These are phyloP conservation scores for Gymnopithys bicolor DNA, from an alignment of 2,797 vertebrate species.

Conservation along the genomic window DNA sequence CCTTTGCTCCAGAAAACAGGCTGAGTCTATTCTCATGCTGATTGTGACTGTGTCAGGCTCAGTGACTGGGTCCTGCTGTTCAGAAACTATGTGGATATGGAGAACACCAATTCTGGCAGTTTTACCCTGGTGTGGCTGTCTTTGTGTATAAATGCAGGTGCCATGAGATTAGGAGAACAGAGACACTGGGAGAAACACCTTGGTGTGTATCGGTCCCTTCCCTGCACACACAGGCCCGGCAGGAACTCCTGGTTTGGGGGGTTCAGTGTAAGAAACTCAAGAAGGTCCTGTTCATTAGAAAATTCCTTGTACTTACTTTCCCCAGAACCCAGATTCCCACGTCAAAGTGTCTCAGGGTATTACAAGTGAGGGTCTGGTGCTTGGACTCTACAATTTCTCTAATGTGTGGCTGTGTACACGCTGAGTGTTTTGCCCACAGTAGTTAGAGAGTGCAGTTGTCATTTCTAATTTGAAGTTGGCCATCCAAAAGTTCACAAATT, in stretches of 20 bases:
- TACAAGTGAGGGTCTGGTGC: neutral
- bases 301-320: neutral
- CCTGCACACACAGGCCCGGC: too few relatives aligned
- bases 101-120: neutral
- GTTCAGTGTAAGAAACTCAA: neutral
- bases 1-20: neutral
- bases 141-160: neutral
- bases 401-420: neutral
- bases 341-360: neutral
- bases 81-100: neutral
- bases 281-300: neutral
- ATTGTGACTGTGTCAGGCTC: neutral
- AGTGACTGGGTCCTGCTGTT: neutral
- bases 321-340: neutral
- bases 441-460: neutral
- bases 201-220: neutral
- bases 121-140: neutral
- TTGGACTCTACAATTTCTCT: neutral
- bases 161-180: neutral
- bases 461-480: neutral
- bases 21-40: neutral
- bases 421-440: neutral
- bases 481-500: neutral
- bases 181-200: neutral
- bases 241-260: neutral